These are phyloP conservation scores for Formicarius rufipectus DNA, from an alignment of 2,113 vertebrate species.

Conservation along the genomic window DNA sequence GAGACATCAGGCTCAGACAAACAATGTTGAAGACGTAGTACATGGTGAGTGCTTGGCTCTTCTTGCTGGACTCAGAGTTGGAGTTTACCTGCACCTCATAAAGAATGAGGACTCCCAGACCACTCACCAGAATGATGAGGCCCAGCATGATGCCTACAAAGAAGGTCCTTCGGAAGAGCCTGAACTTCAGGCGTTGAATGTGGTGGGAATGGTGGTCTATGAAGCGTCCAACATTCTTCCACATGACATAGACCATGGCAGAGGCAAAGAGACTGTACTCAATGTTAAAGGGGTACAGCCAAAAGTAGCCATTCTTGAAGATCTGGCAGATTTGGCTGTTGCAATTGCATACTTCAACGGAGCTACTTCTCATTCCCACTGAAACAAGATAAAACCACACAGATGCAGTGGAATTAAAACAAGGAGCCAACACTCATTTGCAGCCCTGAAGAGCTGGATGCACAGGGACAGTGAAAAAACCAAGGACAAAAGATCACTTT, in stretches of 20 bases:
- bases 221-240: conserved; percentile 90
- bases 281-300: conserved; percentile 93
- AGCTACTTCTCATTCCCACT: conserved; percentile 42
- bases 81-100: conserved; percentile 84
- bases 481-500: background rate
- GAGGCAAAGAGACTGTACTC: conserved; percentile 95
- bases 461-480: background rate
- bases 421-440: background rate
- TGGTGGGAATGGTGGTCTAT: conserved; percentile 73
- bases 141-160: conserved; percentile 80
- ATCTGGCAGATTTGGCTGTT: conserved; percentile 76
- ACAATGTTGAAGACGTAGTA: conserved; percentile 87
- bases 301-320: conserved; percentile 87
- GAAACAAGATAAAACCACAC: background rate
- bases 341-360: conserved; percentile 75
- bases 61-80: background rate
- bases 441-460: background rate
- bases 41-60: conserved; percentile 76
- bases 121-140: conserved; percentile 78
- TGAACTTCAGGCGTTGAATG: conserved; percentile 51
- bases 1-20: conserved; percentile 84
- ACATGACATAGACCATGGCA: conserved; percentile 92
- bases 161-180: conserved; percentile 75
- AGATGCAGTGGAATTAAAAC: background rate
- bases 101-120: conserved; percentile 85